A percentile compares a stretch with the other conserved stretches of the same genome.
Conservation (phyloP, 2,888 invertebrate species). For the Chromoteleia sp. region DNA sequence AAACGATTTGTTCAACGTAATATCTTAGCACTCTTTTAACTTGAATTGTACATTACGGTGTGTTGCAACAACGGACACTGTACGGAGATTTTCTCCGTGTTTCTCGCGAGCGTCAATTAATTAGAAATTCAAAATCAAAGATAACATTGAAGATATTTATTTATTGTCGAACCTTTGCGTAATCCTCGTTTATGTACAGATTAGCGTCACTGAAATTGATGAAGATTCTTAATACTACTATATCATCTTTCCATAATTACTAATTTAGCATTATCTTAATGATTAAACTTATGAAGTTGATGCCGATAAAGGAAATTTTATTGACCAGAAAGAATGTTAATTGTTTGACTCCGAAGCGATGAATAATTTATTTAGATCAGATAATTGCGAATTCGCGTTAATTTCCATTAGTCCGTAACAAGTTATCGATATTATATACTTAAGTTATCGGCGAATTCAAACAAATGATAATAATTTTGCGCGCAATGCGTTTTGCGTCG, state of each 20-base stretch:
- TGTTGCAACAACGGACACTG: constrained; percentile 54
- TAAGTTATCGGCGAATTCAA: background rate
- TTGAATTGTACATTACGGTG: constrained; percentile 54
- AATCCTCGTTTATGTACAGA: constrained; percentile 50
- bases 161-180: constrained; percentile 42
- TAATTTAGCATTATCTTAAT: constrained; percentile 46
- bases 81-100: constrained; percentile 68
- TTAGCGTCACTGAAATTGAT: constrained; percentile 59
- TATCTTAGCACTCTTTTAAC: constrained; percentile 58
- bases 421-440: constrained; percentile 20
- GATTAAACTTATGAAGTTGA: constrained; percentile 31
- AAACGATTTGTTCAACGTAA: constrained; percentile 60
- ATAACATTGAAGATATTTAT: constrained; percentile 68
- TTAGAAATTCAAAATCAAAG: constrained; percentile 65
- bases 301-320: constrained; percentile 24
- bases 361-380: constrained; percentile 55
- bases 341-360: constrained; percentile 14
- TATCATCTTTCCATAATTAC: constrained; percentile 54
- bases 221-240: constrained; percentile 27
- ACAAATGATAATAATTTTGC: constrained; percentile 15
- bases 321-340: constrained; percentile 50
- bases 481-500: constrained; percentile 1
- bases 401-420: constrained; percentile 17
- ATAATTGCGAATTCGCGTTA: constrained; percentile 25
- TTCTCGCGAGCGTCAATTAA: constrained; percentile 66